phyloP scores from a whole-genome alignment of 2,888 invertebrate genomes.

The Argyresthia goedartella region DNA sequence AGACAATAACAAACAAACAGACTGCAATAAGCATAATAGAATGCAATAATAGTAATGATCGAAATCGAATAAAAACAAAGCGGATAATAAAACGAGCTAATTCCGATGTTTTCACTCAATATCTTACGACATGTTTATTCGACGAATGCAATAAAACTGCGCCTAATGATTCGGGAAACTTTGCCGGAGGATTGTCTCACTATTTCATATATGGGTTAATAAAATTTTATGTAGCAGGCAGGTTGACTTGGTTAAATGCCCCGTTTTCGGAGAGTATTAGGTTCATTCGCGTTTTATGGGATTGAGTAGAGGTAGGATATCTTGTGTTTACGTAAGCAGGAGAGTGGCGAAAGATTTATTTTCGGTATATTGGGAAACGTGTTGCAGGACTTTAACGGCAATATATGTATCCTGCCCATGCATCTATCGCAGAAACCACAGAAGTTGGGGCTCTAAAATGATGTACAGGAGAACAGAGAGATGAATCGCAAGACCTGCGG shows the following conservation, averaged over 20 bases:
- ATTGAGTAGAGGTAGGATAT: not conserved
- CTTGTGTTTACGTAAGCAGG: no score
- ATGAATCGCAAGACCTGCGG: no score
- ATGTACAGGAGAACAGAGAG: no score
- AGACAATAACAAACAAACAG: conserved; percentile 9
- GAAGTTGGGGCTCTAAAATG: no score
- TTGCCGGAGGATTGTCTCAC: conserved; percentile 49
- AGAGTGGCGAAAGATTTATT: no score
- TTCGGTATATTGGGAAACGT: no score
- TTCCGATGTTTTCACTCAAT: conserved; percentile 65
- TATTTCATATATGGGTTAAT: conserved; percentile 68
- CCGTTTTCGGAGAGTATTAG: not conserved
- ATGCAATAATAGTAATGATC: conserved; percentile 54
- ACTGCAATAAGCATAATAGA: conserved; percentile 9
- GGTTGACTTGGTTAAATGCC: conserved; percentile 64
- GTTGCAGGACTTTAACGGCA: no score
- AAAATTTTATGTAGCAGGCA: conserved; percentile 62
- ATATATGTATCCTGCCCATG: no score
- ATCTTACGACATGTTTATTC: conserved; percentile 67
- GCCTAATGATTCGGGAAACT: conserved; percentile 63
- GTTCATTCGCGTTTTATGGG: not conserved
- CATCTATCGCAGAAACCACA: no score
- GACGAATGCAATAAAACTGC: conserved; percentile 64
- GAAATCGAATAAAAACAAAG: conserved; percentile 25
- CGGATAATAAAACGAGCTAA: conserved; percentile 27